Percentiles rank a stretch among this genome's conserved stretches.
Conservation (phyloP, 2,113 vertebrate genomes). For the Alaudala cheleensis region DNA sequence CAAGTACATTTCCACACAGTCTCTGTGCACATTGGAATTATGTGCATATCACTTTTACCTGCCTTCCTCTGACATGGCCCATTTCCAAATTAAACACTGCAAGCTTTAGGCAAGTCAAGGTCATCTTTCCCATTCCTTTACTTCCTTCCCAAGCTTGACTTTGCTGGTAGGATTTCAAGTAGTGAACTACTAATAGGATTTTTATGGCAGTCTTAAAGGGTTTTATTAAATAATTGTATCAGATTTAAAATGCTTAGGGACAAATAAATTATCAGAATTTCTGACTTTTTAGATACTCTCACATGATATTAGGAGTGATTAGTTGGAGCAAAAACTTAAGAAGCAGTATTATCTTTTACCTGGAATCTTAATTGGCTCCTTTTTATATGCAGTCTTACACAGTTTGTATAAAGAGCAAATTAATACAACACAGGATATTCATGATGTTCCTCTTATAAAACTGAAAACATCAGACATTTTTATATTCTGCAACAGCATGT, state of each 20-base stretch:
- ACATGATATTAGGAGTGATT: not conserved
- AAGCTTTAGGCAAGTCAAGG: conserved; percentile 2
- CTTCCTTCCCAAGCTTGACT: not conserved
- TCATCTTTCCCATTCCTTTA: not conserved
- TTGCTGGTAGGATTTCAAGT: not conserved
- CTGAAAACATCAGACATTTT: not conserved
- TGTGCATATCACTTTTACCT: fast-evolving
- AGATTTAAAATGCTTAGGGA: not conserved
- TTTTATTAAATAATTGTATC: not conserved
- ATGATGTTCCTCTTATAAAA: not conserved
- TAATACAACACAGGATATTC: not conserved
- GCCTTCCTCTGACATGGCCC: not conserved
- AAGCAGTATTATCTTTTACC: not conserved
- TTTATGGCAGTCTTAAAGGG: conserved; percentile 3
- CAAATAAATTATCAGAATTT: not conserved
- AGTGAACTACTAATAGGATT: not conserved
- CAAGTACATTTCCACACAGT: not conserved
- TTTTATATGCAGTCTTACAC: not conserved
- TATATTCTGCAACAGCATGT: not conserved
- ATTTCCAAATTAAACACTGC: not conserved
- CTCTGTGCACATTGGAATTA: not conserved
- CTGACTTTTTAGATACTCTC: not conserved
- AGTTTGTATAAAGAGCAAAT: not conserved
- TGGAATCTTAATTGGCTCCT: not conserved
- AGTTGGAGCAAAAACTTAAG: not conserved